Conservation (phyloP, 2,797 vertebrate species). For the Harpagifer antarcticus region DNA sequence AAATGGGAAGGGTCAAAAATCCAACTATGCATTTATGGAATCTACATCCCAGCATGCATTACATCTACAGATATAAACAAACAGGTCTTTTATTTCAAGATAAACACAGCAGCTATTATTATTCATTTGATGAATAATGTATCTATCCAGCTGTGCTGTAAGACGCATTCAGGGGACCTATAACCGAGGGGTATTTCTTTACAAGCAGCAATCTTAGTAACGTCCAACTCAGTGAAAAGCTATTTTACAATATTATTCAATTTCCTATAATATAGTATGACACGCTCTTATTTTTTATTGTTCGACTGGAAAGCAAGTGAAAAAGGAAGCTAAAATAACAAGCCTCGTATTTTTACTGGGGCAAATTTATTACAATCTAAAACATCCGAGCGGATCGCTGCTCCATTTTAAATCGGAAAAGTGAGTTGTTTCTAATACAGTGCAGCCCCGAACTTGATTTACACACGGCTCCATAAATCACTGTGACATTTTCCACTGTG, state of each 20-base stretch:
- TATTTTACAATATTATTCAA: constrained; percentile 74
- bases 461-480: constrained; percentile 77
- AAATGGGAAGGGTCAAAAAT: not conserved
- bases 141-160: constrained; percentile 31
- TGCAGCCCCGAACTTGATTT: constrained; percentile 70
- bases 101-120: constrained; percentile 40
- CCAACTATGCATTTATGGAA: not conserved
- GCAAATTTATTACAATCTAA: constrained; percentile 76
- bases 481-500: constrained; percentile 76
- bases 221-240: constrained; percentile 61
- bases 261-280: constrained; percentile 79
- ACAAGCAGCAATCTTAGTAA: constrained; percentile 47
- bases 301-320: constrained; percentile 73
- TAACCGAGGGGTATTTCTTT: constrained; percentile 60
- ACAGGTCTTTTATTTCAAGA: constrained; percentile 20
- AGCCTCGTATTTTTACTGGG: constrained; percentile 63
- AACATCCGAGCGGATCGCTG: constrained; percentile 65
- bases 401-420: constrained; percentile 68
- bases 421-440: constrained; percentile 68
- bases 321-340: constrained; percentile 81
- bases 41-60: not conserved
- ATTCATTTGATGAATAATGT: constrained; percentile 51
- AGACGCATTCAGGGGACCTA: constrained; percentile 45
- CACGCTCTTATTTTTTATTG: constrained; percentile 74
- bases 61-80: constrained; percentile 18